Percentiles rank a stretch among this genome's conserved stretches.
phyloP scores from a whole-genome alignment of 2,797 vertebrate species.

The Mustela erminea region DNA sequence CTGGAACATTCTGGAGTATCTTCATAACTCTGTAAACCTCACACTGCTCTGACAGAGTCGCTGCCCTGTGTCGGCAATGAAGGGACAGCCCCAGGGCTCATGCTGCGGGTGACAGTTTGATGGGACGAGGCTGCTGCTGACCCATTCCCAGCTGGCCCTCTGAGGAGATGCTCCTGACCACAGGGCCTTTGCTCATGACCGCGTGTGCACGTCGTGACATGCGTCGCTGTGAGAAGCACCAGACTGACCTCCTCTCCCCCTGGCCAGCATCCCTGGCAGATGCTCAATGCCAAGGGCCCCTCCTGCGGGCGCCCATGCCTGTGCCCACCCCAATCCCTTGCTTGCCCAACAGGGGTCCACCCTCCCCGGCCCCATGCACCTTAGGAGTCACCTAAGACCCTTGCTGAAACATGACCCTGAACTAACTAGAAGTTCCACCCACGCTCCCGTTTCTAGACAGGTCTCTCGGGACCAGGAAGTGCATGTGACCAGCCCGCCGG shows the following conservation, averaged over 20 bases:
- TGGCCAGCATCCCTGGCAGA: background rate
- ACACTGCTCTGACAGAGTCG: background rate
- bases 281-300: accelerated
- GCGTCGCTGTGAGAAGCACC: background rate
- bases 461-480: background rate
- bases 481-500: accelerated
- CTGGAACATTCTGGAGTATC: too few species aligned
- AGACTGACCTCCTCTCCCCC: background rate
- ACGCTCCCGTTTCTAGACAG: background rate
- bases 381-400: accelerated
- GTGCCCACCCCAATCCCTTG: background rate
- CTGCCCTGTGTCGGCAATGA: background rate
- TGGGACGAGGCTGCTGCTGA: background rate
- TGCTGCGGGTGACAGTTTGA: background rate
- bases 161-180: background rate
- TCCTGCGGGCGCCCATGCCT: accelerated
- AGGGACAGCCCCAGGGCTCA: background rate
- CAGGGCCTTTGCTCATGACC: background rate
- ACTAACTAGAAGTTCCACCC: accelerated
- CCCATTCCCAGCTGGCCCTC: background rate
- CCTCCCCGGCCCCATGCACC: background rate
- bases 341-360: accelerated
- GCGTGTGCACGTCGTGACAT: accelerated
- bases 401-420: accelerated
- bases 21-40: background rate